Conservation (phyloP, 53 echinoderm and acorn worm species). For the Paelopatides confundens region DNA sequence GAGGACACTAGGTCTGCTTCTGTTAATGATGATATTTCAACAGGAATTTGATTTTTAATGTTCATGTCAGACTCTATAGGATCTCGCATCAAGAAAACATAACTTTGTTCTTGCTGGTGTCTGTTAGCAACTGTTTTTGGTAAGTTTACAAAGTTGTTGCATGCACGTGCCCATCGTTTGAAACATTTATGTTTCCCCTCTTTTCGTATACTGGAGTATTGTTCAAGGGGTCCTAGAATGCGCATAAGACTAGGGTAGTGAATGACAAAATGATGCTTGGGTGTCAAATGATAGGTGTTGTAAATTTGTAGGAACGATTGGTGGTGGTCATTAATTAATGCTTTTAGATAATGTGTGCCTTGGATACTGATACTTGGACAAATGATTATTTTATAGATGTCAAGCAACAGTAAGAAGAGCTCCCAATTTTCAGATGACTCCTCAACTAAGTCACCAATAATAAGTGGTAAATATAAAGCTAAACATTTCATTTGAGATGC, state of each 20-base stretch:
- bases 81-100: not conserved
- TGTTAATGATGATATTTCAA: no score
- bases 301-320: constrained; percentile 24
- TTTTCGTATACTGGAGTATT: constrained; percentile 40
- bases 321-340: constrained; percentile 40
- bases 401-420: constrained; percentile 5
- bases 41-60: no score
- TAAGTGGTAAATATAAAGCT: constrained; percentile 27
- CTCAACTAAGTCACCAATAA: constrained; percentile 22
- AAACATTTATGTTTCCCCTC: constrained; percentile 57
- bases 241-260: constrained; percentile 41
- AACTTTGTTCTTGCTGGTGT: constrained; percentile 30
- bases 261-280: constrained; percentile 54
- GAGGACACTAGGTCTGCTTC: no score
- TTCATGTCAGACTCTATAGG: no score
- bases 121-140: constrained; percentile 33
- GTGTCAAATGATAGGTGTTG: constrained; percentile 34
- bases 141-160: constrained; percentile 41
- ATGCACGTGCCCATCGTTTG: constrained; percentile 5
- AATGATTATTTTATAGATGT: constrained; percentile 27
- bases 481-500: constrained; percentile 46
- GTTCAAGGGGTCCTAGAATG: constrained; percentile 45
- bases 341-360: constrained; percentile 20
- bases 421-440: constrained; percentile 43
- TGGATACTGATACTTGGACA: constrained; percentile 24